phyloP scores from a whole-genome alignment of 1,140 invertebrate genomes.

The Medauroidea extradentata region DNA sequence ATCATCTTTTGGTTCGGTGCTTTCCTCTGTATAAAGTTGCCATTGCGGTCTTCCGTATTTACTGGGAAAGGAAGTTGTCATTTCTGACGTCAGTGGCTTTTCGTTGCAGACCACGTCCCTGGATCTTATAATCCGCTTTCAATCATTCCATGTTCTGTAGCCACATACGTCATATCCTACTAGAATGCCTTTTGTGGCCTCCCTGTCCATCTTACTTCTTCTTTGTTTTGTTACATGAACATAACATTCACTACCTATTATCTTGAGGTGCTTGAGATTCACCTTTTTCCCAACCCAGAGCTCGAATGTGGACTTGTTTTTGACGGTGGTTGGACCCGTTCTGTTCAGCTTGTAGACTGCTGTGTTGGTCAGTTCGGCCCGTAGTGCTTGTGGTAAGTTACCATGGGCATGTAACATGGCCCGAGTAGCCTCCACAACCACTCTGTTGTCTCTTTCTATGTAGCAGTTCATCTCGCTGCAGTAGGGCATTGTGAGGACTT shows the following conservation, averaged over 20 bases:
- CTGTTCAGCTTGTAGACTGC: conserved; percentile 37
- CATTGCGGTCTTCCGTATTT: no score
- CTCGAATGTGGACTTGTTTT: background rate
- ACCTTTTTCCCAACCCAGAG: conserved; percentile 9
- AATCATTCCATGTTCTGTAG: no score
- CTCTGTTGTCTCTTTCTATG: no score
- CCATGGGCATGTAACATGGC: background rate
- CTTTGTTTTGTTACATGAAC: conserved; percentile 39
- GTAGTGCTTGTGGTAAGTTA: conserved; percentile 31
- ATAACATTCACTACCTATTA: no score
- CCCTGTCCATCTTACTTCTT: conserved; percentile 31
- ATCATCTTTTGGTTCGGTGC: no score
- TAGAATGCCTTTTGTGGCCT: conserved; percentile 14
- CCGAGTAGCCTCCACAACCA: conserved; percentile 13
- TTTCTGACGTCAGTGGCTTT: no score
- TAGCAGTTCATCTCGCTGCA: conserved; percentile 50
- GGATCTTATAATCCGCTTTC: no score
- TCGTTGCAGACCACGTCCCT: no score
- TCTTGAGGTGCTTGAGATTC: conserved; percentile 27
- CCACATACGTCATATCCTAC: conserved; percentile 13
- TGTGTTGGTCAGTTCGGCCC: conserved; percentile 41
- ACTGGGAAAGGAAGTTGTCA: no score
- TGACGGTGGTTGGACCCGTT: no score
- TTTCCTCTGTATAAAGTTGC: no score
- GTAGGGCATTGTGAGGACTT: no score